Percentiles rank a stretch among this genome's conserved stretches.
Evolutionary conservation across 2,888 invertebrate species (phyloP).

Genomic region (Arctia plantaginis): DNA sequence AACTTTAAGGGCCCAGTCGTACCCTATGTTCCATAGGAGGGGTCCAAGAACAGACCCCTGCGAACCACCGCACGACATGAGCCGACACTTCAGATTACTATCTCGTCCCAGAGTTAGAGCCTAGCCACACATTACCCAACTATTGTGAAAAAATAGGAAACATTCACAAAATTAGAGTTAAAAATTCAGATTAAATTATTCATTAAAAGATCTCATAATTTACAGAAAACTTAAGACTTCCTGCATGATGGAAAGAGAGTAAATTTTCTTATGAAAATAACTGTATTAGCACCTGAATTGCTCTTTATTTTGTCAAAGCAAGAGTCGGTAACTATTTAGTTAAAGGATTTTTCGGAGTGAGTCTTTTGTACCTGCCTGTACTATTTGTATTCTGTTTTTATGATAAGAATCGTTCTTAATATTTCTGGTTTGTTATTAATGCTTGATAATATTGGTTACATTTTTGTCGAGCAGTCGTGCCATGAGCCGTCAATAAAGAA

Average conservation of each 20-base stretch:
- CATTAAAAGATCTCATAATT: neutral
- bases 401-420: slow-evolving; percentile 20
- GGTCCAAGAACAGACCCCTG: no score
- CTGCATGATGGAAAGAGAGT: neutral
- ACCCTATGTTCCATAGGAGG: no score
- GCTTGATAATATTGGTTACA: slow-evolving; percentile 12
- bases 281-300: neutral
- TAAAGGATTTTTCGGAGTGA: neutral
- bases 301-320: neutral
- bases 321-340: neutral
- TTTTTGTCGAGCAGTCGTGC: neutral
- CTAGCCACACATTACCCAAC: no score
- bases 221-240: neutral
- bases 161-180: no score
- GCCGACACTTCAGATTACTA: no score
- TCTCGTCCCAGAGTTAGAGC: no score
- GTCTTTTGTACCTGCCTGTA: neutral
- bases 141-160: no score
- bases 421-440: slow-evolving; percentile 18
- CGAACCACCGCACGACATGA: no score
- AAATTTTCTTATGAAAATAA: neutral
- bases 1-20: no score
- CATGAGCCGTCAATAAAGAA: neutral
- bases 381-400: neutral
- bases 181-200: no score